Evolutionary conservation across 2,113 vertebrate species (phyloP).

Genomic region (Rhagologus leucostigma): DNA sequence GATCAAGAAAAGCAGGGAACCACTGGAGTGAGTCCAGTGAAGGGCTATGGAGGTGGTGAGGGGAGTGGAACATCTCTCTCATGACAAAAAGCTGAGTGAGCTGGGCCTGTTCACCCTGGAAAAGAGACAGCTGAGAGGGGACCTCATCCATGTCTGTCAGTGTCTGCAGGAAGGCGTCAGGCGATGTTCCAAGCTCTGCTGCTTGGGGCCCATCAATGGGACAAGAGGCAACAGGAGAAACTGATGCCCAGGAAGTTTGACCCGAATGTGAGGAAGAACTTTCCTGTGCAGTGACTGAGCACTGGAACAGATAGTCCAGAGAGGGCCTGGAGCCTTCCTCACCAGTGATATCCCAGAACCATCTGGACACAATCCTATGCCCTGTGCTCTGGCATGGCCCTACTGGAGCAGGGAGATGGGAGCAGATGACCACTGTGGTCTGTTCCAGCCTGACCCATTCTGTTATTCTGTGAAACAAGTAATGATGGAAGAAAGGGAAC

Average conservation of each 20-base stretch:
- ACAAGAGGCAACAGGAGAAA: background rate
- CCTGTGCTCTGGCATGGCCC: background rate
- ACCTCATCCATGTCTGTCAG: background rate
- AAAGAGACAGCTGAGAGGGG: background rate
- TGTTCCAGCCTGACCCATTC: background rate
- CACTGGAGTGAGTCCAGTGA: background rate
- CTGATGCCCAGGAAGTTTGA: background rate
- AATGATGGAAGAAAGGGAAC: background rate
- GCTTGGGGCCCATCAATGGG: accelerated
- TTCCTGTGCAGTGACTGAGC: too few relatives aligned
- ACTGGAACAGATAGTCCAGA: background rate
- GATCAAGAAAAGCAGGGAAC: background rate
- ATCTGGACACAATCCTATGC: background rate
- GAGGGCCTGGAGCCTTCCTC: background rate
- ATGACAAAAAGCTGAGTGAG: background rate
- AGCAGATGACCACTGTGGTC: background rate
- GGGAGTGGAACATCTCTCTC: too few relatives aligned
- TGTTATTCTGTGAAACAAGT: accelerated
- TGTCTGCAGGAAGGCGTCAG: background rate
- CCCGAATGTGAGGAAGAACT: background rate
- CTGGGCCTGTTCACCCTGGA: background rate
- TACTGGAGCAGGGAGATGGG: background rate
- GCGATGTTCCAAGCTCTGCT: background rate
- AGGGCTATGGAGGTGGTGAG: background rate
- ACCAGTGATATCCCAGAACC: background rate